These are phyloP conservation scores for Neolamprologus multifasciatus DNA, from an alignment of 2,797 vertebrate genomes.

Conservation along the genomic window DNA sequence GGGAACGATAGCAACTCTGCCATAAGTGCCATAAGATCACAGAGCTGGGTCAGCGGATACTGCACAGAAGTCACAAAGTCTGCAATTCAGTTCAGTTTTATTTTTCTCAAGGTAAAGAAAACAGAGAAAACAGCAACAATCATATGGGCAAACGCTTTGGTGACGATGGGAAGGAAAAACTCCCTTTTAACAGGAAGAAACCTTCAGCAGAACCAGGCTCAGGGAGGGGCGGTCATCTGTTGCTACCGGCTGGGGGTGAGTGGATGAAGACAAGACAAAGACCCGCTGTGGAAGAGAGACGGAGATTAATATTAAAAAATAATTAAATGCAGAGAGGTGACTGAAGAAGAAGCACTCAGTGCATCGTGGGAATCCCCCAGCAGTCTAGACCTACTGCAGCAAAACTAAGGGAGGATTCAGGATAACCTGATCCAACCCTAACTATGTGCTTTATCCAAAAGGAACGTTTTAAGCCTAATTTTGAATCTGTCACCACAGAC, in stretches of 20 bases:
- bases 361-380: rapidly evolving
- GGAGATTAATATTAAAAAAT: background rate
- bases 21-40: background rate
- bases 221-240: background rate
- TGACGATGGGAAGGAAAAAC: background rate
- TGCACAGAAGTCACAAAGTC: background rate
- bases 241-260: rapidly evolving
- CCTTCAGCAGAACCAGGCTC: background rate
- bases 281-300: rapidly evolving
- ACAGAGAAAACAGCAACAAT: background rate
- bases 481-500: background rate
- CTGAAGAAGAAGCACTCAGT: background rate
- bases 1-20: background rate
- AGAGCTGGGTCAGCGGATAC: background rate
- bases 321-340: background rate
- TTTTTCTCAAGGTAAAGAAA: background rate
- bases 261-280: too few relatives aligned
- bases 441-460: rapidly evolving
- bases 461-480: background rate
- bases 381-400: background rate
- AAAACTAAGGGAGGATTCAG: background rate
- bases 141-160: background rate
- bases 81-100: background rate
- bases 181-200: background rate
- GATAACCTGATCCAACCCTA: background rate